phyloP scores from a whole-genome alignment of 2,888 invertebrate genomes.

The Agelastica alni region DNA sequence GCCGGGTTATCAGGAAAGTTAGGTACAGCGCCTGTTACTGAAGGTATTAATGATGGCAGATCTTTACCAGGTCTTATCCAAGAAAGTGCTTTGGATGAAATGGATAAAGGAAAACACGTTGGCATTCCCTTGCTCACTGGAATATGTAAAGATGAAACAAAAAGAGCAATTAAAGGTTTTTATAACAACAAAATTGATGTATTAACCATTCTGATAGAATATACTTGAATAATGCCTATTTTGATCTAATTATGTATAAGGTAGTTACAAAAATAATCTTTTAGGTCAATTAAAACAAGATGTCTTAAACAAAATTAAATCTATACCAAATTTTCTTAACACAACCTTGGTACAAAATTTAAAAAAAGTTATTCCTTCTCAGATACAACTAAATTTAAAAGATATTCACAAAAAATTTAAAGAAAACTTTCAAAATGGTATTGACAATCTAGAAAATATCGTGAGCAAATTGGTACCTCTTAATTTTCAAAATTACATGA shows the following conservation, averaged over 20 bases:
- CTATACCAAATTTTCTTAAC: constrained; percentile 43
- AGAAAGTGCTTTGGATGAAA: constrained; percentile 65
- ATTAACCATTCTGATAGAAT: too few species aligned
- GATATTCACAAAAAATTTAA: constrained; percentile 45
- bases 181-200: too few species aligned
- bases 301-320: constrained; percentile 1
- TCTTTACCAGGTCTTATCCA: constrained; percentile 69
- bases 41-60: constrained; percentile 68
- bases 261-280: too few species aligned
- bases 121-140: constrained; percentile 73
- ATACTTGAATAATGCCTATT: neutral
- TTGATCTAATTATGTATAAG: too few species aligned
- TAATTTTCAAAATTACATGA: constrained; percentile 51
- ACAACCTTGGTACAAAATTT: constrained; percentile 53
- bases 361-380: constrained; percentile 50
- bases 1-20: constrained; percentile 66
- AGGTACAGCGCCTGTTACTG: constrained; percentile 71
- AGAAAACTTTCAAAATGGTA: constrained; percentile 25
- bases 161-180: constrained; percentile 65
- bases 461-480: constrained; percentile 27
- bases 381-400: constrained; percentile 55
- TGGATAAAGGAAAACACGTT: constrained; percentile 60
- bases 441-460: constrained; percentile 20
- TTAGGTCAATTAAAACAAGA: constrained; percentile 11
- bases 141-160: constrained; percentile 74